These are phyloP conservation scores for Temnothorax longispinosus DNA, from an alignment of 1,140 invertebrate species.

Conservation along the genomic window DNA sequence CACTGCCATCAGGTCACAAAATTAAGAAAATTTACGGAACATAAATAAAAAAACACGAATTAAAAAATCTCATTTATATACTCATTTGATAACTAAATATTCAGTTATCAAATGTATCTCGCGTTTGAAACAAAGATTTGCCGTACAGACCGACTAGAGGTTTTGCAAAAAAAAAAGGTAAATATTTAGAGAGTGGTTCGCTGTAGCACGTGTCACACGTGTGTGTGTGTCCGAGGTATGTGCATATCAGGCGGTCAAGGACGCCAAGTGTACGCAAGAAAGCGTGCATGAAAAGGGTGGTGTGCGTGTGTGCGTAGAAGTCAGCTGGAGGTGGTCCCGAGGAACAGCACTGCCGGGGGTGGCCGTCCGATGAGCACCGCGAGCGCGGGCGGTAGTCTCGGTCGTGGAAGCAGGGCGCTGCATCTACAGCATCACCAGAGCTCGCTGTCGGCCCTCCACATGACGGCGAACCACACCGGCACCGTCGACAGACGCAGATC, in stretches of 20 bases:
- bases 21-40: neutral
- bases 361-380: conserved; percentile 83
- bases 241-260: conserved; percentile 64
- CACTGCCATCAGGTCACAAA: conserved; percentile 36
- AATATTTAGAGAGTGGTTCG: conserved; percentile 67
- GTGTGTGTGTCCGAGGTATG: conserved; percentile 82
- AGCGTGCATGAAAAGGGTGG: conserved; percentile 82
- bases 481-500: conserved; percentile 84
- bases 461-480: conserved; percentile 80
- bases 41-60: neutral
- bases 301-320: conserved; percentile 83
- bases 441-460: conserved; percentile 82
- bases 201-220: conserved; percentile 76
- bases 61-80: neutral
- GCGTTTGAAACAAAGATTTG: neutral
- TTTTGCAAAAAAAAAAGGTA: neutral
- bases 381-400: conserved; percentile 82
- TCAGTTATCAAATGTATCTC: neutral
- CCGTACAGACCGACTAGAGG: neutral
- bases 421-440: conserved; percentile 84
- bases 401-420: conserved; percentile 81
- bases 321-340: conserved; percentile 84
- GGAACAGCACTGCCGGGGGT: conserved; percentile 78
- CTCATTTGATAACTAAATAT: neutral
- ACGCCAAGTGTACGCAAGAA: conserved; percentile 70